Evolutionary conservation across 2,888 invertebrate species (phyloP).

Genomic region (Ichneumoninae sp.): DNA sequence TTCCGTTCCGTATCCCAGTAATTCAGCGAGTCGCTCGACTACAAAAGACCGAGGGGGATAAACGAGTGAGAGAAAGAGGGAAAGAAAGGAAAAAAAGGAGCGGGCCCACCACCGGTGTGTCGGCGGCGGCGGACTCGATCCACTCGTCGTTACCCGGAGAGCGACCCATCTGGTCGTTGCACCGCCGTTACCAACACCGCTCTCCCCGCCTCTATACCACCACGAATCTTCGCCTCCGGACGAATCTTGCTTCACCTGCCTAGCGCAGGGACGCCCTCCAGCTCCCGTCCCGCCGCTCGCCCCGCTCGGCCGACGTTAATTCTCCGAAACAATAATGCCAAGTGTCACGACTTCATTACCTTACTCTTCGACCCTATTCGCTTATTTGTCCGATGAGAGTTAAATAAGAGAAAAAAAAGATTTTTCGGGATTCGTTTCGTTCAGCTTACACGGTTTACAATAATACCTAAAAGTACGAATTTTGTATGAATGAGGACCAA

Average conservation of each 20-base stretch:
- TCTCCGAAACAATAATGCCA: constrained; percentile 55
- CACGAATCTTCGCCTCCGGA: constrained; percentile 60
- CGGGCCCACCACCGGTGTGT: constrained; percentile 62
- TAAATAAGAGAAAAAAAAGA: neutral
- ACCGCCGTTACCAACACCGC: constrained; percentile 60
- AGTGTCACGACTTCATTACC: constrained; percentile 49
- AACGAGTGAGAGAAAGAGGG: constrained; percentile 51
- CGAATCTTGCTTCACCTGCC: constrained; percentile 64
- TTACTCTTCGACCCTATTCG: neutral
- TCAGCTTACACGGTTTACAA: neutral
- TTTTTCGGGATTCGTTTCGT: neutral
- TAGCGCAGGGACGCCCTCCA: constrained; percentile 48
- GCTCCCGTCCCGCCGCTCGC: neutral
- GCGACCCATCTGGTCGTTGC: constrained; percentile 67
- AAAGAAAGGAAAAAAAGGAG: constrained; percentile 30
- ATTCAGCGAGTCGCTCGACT: constrained; percentile 68
- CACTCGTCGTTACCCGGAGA: constrained; percentile 66
- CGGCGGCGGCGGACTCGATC: constrained; percentile 63
- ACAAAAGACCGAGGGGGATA: constrained; percentile 65
- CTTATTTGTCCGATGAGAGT: constrained; percentile 18
- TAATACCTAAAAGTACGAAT: neutral
- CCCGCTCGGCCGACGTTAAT: constrained; percentile 35
- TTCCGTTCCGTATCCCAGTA: constrained; percentile 63
- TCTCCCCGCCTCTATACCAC: constrained; percentile 8
- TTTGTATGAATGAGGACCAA: neutral